phyloP scores from a whole-genome alignment of 2,797 vertebrate species.

The Chromobotia macracanthus region DNA sequence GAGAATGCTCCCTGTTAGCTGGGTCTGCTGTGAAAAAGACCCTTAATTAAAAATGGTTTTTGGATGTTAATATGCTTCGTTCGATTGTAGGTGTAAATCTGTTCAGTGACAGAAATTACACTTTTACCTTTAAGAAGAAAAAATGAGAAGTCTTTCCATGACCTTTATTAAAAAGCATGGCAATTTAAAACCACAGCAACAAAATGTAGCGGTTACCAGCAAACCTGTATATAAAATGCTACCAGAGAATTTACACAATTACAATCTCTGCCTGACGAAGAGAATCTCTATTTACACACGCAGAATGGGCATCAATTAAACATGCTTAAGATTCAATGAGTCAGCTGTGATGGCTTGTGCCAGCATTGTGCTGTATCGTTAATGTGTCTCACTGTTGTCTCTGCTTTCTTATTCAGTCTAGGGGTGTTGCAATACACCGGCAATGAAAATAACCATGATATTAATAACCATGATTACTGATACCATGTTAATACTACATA shows the following conservation, averaged over 20 bases:
- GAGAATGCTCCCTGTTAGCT: too few species aligned
- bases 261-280: background rate
- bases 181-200: background rate
- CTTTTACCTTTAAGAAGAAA: background rate
- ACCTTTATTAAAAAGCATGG: background rate
- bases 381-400: too few species aligned
- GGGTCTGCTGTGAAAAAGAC: too few species aligned
- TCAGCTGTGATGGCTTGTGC: too few species aligned
- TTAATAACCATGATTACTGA: too few species aligned
- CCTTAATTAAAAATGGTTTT: background rate
- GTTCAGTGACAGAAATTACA: background rate
- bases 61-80: background rate
- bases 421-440: too few species aligned
- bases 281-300: background rate
- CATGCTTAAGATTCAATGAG: too few species aligned
- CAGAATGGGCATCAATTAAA: conserved; percentile 12
- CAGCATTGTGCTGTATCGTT: too few species aligned
- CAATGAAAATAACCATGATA: too few species aligned
- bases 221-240: background rate
- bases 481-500: too few species aligned
- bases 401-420: too few species aligned
- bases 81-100: background rate
- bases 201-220: too few species aligned
- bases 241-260: background rate
- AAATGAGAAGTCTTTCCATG: background rate